These are phyloP conservation scores for Leontopithecus rosalia DNA, from an alignment of 2,797 vertebrate genomes.

Conservation along the genomic window DNA sequence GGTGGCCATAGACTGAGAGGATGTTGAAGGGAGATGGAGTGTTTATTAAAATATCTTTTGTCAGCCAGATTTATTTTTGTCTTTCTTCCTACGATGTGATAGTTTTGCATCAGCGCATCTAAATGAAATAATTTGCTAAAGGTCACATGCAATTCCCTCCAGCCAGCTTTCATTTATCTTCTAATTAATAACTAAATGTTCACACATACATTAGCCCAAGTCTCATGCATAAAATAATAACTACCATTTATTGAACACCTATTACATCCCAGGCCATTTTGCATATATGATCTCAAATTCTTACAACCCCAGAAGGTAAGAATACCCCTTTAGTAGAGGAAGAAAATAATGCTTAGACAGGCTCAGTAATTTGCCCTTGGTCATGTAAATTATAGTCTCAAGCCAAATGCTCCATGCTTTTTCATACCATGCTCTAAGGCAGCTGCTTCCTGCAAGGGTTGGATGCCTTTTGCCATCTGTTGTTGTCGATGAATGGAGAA, in stretches of 20 bases:
- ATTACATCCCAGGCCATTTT: slow-evolving; percentile 60
- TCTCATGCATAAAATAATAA: slow-evolving; percentile 67
- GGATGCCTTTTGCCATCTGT: slow-evolving; percentile 26
- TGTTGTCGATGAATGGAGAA: neutral
- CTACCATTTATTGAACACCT: slow-evolving; percentile 75
- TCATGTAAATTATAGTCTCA: slow-evolving; percentile 40
- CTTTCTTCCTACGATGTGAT: slow-evolving; percentile 72
- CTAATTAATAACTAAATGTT: slow-evolving; percentile 79
- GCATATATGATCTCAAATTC: slow-evolving; percentile 53
- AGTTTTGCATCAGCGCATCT: slow-evolving; percentile 73
- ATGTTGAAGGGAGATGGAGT: slow-evolving; percentile 53
- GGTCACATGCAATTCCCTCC: slow-evolving; percentile 76
- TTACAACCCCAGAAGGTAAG: slow-evolving; percentile 45
- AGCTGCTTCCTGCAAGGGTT: neutral
- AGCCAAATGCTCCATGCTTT: neutral
- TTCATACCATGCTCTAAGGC: neutral
- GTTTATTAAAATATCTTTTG: slow-evolving; percentile 76
- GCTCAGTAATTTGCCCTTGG: slow-evolving; percentile 28
- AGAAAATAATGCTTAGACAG: slow-evolving; percentile 42
- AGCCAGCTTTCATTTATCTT: slow-evolving; percentile 78
- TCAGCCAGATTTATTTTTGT: slow-evolving; percentile 70
- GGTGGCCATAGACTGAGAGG: neutral
- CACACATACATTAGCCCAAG: slow-evolving; percentile 66
- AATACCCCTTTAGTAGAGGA: slow-evolving; percentile 6
- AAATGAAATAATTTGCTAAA: slow-evolving; percentile 79